A percentile compares a stretch with the other conserved stretches of the same genome.
phyloP scores from a whole-genome alignment of 2,888 invertebrate genomes.

The Gymnosoma rotundatum region DNA sequence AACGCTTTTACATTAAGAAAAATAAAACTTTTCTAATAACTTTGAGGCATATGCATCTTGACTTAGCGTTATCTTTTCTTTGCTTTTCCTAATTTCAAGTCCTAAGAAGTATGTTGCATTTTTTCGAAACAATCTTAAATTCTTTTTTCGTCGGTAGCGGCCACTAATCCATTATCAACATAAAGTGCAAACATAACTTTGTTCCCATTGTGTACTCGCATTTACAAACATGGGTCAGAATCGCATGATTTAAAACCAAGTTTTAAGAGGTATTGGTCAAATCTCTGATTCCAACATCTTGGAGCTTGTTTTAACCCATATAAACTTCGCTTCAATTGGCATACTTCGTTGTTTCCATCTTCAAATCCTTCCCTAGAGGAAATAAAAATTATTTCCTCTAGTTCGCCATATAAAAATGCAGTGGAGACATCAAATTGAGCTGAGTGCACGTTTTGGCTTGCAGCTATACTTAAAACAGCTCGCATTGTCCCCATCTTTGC shows the following conservation, averaged over 20 bases:
- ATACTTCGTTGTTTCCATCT: conserved; percentile 55
- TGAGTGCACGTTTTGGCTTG: conserved; percentile 20
- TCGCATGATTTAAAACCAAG: conserved; percentile 50
- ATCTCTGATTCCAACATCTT: conserved; percentile 18
- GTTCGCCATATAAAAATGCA: conserved; percentile 43
- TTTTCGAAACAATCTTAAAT: conserved; percentile 74
- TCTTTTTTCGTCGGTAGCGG: conserved; percentile 80
- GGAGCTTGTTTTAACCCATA: no score
- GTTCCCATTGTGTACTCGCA: conserved; percentile 39
- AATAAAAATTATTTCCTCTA: conserved; percentile 58
- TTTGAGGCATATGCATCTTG: conserved; percentile 34
- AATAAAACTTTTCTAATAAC: neutral
- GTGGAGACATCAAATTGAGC: conserved; percentile 26
- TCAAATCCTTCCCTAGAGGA: conserved; percentile 61
- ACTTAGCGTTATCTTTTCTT: no score
- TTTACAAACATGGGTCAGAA: conserved; percentile 72
- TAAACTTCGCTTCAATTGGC: no score
- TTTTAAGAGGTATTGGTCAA: no score
- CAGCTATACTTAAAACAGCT: conserved; percentile 61
- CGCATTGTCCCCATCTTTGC: conserved; percentile 61
- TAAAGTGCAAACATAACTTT: neutral
- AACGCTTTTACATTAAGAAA: neutral
- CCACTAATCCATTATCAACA: conserved; percentile 63
- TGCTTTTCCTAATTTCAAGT: conserved; percentile 62
- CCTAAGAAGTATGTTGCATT: conserved; percentile 78